Evolutionary conservation across 2,113 vertebrate genomes (phyloP), one percentile per base, ranked within the genome.

Genomic region (Indri indri): DNA sequence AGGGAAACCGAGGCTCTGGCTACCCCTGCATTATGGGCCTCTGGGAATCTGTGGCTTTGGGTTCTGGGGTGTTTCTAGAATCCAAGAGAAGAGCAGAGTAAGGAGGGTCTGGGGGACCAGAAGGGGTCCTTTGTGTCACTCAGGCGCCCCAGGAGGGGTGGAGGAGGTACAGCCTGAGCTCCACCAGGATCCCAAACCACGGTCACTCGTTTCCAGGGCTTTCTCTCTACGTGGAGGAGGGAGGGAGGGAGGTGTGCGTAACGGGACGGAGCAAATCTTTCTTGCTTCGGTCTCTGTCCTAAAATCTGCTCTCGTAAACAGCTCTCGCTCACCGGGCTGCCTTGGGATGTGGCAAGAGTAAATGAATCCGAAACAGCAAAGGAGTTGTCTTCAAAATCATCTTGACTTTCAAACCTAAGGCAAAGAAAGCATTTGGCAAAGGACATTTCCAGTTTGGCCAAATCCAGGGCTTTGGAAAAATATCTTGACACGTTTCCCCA

Each of bases 391-490:
- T 94, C 52, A 8, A 88, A 88, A 89, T 14, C n/a, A 32, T 22
- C 94, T 54, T 37, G 61, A 65, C 84, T 74, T 93, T 16, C 32
- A 92, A 94, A 91, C 22, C 32, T 2, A 90, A 65, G 68, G 54
- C n/a, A 23, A 88, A 94, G 88, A 63, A 76, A 91, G 57, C 71
- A 20, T 82, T 88, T 92, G 76, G 82, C 79, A 42, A 88, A 89
- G 65, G 50, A 34, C 9, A 1, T 12, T 59, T 92, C 68, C 1
- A 10, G 37, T 80, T 93, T 76, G 91, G 86, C 93, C 93, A 96
- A 87, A 96, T 45, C 50, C 45, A 25, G 52, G 45, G 45, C 82
- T 90, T 94, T 40, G 88, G n/a, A 84, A 94, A 96, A 88, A 77
- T 47, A 59, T 50, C 90, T 66, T 34, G 54, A 81, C 65, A 94